phyloP scores from a whole-genome alignment of 92 coral and sea anemone species.

The Pocillopora grandis region DNA sequence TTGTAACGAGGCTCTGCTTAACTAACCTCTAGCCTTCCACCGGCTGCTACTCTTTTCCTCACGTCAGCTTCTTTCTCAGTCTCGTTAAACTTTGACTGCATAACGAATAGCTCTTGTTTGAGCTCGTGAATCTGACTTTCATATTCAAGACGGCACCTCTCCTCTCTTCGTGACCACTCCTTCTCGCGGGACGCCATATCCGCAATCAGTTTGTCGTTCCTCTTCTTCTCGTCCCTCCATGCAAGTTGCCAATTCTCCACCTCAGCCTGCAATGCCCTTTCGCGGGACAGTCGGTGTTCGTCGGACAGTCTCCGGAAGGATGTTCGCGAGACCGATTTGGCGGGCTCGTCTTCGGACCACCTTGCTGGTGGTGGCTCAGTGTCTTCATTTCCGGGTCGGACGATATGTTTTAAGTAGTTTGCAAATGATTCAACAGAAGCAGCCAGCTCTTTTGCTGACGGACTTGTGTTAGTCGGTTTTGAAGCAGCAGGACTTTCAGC shows the following conservation, averaged over 20 bases:
- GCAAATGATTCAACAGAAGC: slow-evolving; percentile 97
- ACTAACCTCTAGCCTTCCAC: slow-evolving; percentile 82
- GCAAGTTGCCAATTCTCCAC: slow-evolving; percentile 91
- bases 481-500: slow-evolving; percentile 21
- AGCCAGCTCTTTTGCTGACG: slow-evolving; percentile 56
- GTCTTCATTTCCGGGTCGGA: slow-evolving; percentile 67
- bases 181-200: slow-evolving; percentile 86
- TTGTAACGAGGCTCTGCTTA: neutral
- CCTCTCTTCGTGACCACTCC: slow-evolving; percentile 83
- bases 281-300: slow-evolving; percentile 80
- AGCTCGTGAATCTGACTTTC: slow-evolving; percentile 86
- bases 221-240: slow-evolving; percentile 92
- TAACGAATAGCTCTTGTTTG: slow-evolving; percentile 91
- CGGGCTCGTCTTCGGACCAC: slow-evolving; percentile 87
- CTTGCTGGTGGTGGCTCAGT: slow-evolving; percentile 69
- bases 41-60: slow-evolving; percentile 73
- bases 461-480: slow-evolving; percentile 9
- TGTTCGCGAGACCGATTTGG: slow-evolving; percentile 61
- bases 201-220: slow-evolving; percentile 83
- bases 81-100: slow-evolving; percentile 79
- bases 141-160: slow-evolving; percentile 72
- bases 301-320: slow-evolving; percentile 63
- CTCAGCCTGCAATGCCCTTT: slow-evolving; percentile 79
- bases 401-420: slow-evolving; percentile 84
- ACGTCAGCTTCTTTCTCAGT: slow-evolving; percentile 70